Percentiles rank a stretch among this genome's conserved stretches.
These are phyloP conservation scores for Bursaphelenchus mucronatus DNA, from an alignment of 1,140 invertebrate genomes.

Conservation along the genomic window DNA sequence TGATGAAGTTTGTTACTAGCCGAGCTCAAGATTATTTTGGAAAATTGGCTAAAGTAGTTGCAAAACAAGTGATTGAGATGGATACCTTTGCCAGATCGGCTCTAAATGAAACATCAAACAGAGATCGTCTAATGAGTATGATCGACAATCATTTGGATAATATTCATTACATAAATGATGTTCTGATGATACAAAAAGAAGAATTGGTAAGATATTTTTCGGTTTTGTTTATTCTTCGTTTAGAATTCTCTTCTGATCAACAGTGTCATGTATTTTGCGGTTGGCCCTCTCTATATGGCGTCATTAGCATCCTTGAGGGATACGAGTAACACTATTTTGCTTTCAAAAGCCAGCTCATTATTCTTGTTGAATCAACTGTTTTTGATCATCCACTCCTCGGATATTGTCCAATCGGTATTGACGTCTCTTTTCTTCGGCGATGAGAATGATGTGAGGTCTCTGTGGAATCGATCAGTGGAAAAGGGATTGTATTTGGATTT, in stretches of 20 bases:
- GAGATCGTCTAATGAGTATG: conserved; percentile 79
- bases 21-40: conserved; percentile 93
- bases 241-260: conserved; percentile 92
- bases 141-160: conserved; percentile 96
- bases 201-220: conserved; percentile 63
- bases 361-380: conserved; percentile 56
- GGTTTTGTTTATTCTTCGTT: conserved; percentile 62
- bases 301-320: conserved; percentile 67
- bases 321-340: conserved; percentile 31
- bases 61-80: conserved; percentile 91
- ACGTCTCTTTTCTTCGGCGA: conserved; percentile 54
- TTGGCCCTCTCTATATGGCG: conserved; percentile 89
- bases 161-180: conserved; percentile 92
- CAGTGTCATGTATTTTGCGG: conserved; percentile 83
- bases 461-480: conserved; percentile 47
- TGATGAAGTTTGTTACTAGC: conserved; percentile 89
- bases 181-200: conserved; percentile 40
- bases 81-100: conserved; percentile 79
- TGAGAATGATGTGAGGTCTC: conserved; percentile 50
- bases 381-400: conserved; percentile 43
- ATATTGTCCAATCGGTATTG: conserved; percentile 49
- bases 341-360: conserved; percentile 49
- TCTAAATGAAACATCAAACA: conserved; percentile 67
- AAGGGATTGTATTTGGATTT: conserved; percentile 32
- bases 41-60: conserved; percentile 98